These are phyloP conservation scores for Siphamia tubifer DNA, from an alignment of 2,113 vertebrate species.

Conservation along the genomic window DNA sequence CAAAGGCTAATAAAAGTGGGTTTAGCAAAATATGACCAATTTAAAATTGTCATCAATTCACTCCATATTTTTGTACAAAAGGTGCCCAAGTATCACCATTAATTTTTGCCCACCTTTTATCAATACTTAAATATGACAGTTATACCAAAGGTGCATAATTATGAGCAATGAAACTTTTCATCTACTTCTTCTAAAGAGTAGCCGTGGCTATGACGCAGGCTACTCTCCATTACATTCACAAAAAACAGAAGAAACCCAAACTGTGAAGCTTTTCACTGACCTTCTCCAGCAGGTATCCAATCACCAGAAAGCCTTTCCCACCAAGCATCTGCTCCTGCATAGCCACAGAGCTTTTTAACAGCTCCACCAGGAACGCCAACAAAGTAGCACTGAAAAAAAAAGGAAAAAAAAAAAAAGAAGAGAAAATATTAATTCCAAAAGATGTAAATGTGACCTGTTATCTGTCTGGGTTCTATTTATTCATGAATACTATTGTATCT, in stretches of 20 bases:
- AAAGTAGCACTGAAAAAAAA: conserved; percentile 89
- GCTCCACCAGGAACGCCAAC: conserved; percentile 95
- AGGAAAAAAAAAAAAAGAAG: not conserved
- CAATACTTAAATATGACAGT: no score
- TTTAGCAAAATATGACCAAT: no score
- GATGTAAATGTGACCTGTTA: no score
- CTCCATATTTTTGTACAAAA: no score
- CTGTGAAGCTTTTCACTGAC: conserved; percentile 68
- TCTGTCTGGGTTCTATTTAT: not conserved
- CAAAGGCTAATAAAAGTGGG: no score
- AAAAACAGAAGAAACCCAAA: not conserved
- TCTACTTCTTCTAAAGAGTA: no score
- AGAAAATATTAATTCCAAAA: no score
- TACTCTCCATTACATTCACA: not conserved
- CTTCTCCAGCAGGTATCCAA: conserved; percentile 98
- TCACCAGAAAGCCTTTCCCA: conserved; percentile 98
- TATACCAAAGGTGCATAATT: no score
- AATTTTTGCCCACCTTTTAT: no score
- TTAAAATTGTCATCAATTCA: no score
- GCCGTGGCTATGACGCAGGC: not conserved
- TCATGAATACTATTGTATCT: conserved; percentile 14
- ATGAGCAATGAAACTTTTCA: no score
- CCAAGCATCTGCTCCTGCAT: conserved; percentile 99
- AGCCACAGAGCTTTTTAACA: conserved; percentile 98
- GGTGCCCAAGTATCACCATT: no score